Base-by-base conservation (phyloP, 2,797 vertebrate species). In the Platyrinchus mystaceus region DNA sequence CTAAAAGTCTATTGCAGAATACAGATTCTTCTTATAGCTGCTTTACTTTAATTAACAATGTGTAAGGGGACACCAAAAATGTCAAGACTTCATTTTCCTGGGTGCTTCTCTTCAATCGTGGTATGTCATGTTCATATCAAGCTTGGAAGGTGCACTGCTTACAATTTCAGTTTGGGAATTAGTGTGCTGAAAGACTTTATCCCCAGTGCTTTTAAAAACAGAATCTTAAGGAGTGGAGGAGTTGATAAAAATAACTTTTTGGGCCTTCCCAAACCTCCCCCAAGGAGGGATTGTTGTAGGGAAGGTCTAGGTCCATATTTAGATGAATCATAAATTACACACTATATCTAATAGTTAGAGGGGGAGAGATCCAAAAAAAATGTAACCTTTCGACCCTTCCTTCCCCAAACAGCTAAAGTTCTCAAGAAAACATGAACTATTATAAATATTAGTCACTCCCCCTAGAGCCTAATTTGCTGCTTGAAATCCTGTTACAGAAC, bases 371-470 rank as follows among this genome's bases (percentile, higher is more conserved):
- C 7, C 44, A 94, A 67, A 93, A 93, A 95, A 91, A 90, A 95
- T 41, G 10, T 73, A 84, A 81, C 77, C 80, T 85, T 34, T 90
- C 81, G 73, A 78, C 50, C 74, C 43, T 91, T 77, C 53, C 73
- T 84, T 85, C 49, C 16, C 71, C 63, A 70, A 82, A 82, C 32
- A 90, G 80, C 67, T 92, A 47, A 90, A 93, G 71, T 84, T 96
- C 88, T 94, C 89, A 94, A 84, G 90, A 93, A 94, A 88, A 84
- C 63, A 94, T 32, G 58, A 92, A 44, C 63, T 79, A 36, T 80
- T 97, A 87, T 63, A 95, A 91, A 84, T 85, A 88, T 63, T 69
- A 58, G 58, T 89, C 77, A 89, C 74, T 95, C 37, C 63, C 53
- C 26, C 68, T 86, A 75, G 41, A 92, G 53, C 23, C 10, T 52